Evolutionary conservation across 2,113 vertebrate species (phyloP).

Genomic region (Syrmaticus mikado): DNA sequence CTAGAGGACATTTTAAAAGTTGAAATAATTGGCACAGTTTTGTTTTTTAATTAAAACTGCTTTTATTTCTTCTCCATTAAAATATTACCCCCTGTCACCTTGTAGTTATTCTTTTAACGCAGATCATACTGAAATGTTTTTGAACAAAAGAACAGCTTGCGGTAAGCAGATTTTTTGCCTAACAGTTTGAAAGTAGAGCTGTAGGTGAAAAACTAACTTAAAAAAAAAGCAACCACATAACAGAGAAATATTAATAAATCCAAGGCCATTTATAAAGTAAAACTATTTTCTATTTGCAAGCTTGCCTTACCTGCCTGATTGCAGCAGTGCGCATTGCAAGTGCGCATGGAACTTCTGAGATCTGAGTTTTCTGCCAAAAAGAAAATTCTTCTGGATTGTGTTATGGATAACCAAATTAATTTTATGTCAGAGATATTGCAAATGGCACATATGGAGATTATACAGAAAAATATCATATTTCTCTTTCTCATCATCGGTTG

Average conservation of each 20-base stretch:
- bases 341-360: not conserved
- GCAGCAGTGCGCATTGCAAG: rapidly evolving
- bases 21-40: not conserved
- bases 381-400: not conserved
- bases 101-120: not conserved
- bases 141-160: not conserved
- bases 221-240: rapidly evolving
- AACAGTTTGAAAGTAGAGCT: not conserved
- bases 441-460: not conserved
- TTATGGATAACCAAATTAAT: not conserved
- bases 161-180: not conserved
- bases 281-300: not conserved
- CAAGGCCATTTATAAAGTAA: not conserved
- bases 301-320: not conserved
- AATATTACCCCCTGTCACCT: not conserved
- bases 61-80: not conserved
- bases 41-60: not conserved
- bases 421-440: not conserved
- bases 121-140: not conserved
- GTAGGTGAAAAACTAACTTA: not conserved
- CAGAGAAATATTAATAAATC: not conserved
- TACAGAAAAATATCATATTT: not conserved
- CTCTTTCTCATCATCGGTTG: not conserved
- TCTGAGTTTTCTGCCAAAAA: not conserved
- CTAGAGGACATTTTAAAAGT: not conserved